Percentiles rank a stretch among this genome's conserved stretches.
Evolutionary conservation across 2,113 vertebrate species (phyloP).

Genomic region (Leuciscus idus): DNA sequence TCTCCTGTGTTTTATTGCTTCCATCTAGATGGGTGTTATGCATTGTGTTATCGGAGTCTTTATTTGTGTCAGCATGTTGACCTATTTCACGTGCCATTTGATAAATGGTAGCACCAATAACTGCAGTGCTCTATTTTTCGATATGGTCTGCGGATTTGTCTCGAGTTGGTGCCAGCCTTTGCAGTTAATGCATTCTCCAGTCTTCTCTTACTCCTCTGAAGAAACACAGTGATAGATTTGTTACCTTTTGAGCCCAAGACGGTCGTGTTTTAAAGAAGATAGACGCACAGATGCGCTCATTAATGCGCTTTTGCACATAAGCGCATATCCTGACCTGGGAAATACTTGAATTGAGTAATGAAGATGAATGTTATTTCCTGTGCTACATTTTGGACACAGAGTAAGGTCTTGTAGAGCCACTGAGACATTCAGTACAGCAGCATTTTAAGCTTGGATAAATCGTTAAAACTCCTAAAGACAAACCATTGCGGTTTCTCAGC

Average conservation of each 20-base stretch:
- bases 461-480: conserved; percentile 19
- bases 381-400: conserved; percentile 58
- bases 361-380: conserved; percentile 52
- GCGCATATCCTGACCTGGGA: conserved; percentile 46
- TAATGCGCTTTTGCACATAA: background rate
- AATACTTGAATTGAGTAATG: conserved; percentile 58
- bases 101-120: conserved; percentile 20
- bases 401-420: conserved; percentile 53
- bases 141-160: conserved; percentile 53
- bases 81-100: conserved; percentile 6
- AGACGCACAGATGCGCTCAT: background rate
- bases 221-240: conserved; percentile 42
- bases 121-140: conserved; percentile 17
- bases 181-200: conserved; percentile 46
- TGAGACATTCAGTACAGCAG: conserved; percentile 45
- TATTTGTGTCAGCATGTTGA: background rate
- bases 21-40: background rate
- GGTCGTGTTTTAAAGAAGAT: conserved; percentile 52
- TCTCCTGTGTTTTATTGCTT: background rate
- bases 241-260: conserved; percentile 21
- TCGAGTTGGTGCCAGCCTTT: conserved; percentile 46
- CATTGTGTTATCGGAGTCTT: background rate
- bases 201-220: conserved; percentile 41
- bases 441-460: conserved; percentile 62
- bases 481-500: conserved; percentile 24